Evolutionary conservation across 2,797 vertebrate species (phyloP).

Genomic region (Callimico goeldii): DNA sequence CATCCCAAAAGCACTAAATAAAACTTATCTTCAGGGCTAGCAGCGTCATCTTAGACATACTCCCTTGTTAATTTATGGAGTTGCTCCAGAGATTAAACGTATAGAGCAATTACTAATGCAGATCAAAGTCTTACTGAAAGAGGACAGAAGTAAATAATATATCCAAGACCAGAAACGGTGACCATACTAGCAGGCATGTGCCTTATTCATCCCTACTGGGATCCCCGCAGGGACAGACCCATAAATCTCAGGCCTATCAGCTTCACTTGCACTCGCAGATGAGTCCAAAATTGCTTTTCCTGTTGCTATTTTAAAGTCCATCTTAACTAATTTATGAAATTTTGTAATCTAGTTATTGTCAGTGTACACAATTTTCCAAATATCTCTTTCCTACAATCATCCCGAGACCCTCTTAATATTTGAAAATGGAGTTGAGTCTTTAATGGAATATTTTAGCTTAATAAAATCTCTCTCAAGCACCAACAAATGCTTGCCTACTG

Average conservation of each 20-base stretch:
- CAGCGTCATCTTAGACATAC: neutral
- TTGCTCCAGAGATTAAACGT: neutral
- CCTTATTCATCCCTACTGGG: neutral
- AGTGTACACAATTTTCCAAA: slow-evolving; percentile 21
- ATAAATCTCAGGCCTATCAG: neutral
- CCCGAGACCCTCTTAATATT: slow-evolving; percentile 59
- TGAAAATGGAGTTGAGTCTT: slow-evolving; percentile 57
- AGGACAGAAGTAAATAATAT: neutral
- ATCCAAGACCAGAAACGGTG: neutral
- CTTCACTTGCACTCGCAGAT: neutral
- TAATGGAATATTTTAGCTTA: slow-evolving; percentile 67
- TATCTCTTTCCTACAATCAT: slow-evolving; percentile 37
- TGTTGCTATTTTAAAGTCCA: neutral
- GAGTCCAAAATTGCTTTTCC: neutral
- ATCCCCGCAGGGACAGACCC: neutral
- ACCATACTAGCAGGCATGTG: neutral
- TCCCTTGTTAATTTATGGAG: neutral
- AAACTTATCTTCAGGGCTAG: neutral
- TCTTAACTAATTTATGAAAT: slow-evolving; percentile 17
- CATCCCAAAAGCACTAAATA: neutral
- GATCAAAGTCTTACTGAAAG: neutral
- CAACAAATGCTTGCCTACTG: slow-evolving; percentile 51
- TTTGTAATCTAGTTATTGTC: slow-evolving; percentile 41
- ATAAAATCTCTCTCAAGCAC: slow-evolving; percentile 58
- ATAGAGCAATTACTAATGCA: neutral